Evolutionary conservation across 2,797 vertebrate genomes (phyloP).

Genomic region (Cynodonichthys magdalenae): DNA sequence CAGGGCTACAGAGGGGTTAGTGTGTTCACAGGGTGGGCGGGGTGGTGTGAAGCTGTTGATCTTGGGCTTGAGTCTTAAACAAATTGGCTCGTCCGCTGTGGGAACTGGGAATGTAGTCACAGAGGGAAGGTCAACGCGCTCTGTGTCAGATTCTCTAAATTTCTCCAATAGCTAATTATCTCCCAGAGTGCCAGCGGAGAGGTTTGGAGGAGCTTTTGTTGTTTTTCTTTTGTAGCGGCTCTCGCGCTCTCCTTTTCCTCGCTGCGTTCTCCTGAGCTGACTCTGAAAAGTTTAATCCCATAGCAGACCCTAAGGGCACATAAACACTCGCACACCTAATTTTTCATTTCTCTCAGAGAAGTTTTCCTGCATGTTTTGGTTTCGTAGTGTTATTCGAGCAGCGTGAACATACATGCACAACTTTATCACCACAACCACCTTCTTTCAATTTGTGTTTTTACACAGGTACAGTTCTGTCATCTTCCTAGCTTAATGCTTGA

Average conservation of each 20-base stretch:
- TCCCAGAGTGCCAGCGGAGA: conserved; percentile 62
- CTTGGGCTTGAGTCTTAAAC: conserved; percentile 69
- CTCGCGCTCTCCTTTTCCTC: conserved; percentile 9
- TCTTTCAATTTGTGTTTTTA: conserved; percentile 32
- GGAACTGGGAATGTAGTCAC: conserved; percentile 62
- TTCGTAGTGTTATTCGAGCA: neutral
- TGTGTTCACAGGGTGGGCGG: conserved; percentile 59
- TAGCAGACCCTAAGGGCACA: conserved; percentile 31
- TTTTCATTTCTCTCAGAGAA: conserved; percentile 2
- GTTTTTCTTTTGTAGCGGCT: conserved; percentile 53
- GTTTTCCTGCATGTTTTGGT: conserved; percentile 22
- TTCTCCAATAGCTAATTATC: conserved; percentile 75
- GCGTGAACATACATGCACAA: conserved; percentile 9
- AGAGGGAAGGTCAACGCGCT: conserved; percentile 55
- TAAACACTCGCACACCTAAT: conserved; percentile 7
- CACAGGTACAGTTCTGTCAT: conserved; percentile 11
- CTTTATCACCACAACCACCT: neutral
- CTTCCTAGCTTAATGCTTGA: conserved; percentile 19
- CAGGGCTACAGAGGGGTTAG: conserved; percentile 45
- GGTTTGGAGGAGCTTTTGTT: conserved; percentile 64
- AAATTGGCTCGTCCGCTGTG: conserved; percentile 66
- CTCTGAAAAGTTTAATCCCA: conserved; percentile 44
- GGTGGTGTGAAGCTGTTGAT: conserved; percentile 64
- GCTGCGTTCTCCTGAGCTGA: conserved; percentile 41
- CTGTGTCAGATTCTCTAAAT: conserved; percentile 70